A percentile compares a stretch with the other conserved stretches of the same genome.
phyloP scores from a whole-genome alignment of 1,140 invertebrate genomes.

The Zelostemma sp. region DNA sequence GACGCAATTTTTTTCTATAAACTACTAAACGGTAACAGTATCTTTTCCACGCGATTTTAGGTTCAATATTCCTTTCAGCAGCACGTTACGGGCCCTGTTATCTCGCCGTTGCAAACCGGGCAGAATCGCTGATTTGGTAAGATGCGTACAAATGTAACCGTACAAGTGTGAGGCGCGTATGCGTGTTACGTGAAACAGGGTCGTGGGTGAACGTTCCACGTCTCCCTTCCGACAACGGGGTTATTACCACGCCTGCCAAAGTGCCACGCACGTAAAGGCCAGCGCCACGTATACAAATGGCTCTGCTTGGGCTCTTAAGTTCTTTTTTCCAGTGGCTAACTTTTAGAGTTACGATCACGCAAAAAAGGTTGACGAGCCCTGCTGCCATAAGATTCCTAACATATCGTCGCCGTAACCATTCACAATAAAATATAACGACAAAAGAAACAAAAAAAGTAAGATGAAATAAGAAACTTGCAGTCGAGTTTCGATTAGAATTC shows the following conservation, averaged over 20 bases:
- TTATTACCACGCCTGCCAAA: slow-evolving; percentile 22
- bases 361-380: slow-evolving; percentile 31
- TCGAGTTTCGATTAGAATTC: slow-evolving; percentile 9
- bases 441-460: slow-evolving; percentile 9
- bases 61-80: slow-evolving; percentile 8
- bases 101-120: slow-evolving; percentile 7
- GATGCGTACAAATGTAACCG: slow-evolving; percentile 30
- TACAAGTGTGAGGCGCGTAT: slow-evolving; percentile 16
- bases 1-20: no score
- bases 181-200: slow-evolving; percentile 20
- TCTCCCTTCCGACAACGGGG: slow-evolving; percentile 16
- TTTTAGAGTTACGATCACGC: slow-evolving; percentile 32
- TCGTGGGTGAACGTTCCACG: slow-evolving; percentile 22
- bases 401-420: slow-evolving; percentile 14
- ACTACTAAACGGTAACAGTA: no score
- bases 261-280: slow-evolving; percentile 28
- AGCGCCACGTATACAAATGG: slow-evolving; percentile 20
- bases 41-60: neutral
- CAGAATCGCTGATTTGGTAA: slow-evolving; percentile 30
- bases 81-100: slow-evolving; percentile 17
- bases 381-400: slow-evolving; percentile 16
- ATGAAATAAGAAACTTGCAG: slow-evolving; percentile 8
- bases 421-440: slow-evolving; percentile 14
- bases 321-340: slow-evolving; percentile 14
- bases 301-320: neutral